Conservation (phyloP, 2,113 vertebrate species). For the Siniperca chuatsi region DNA sequence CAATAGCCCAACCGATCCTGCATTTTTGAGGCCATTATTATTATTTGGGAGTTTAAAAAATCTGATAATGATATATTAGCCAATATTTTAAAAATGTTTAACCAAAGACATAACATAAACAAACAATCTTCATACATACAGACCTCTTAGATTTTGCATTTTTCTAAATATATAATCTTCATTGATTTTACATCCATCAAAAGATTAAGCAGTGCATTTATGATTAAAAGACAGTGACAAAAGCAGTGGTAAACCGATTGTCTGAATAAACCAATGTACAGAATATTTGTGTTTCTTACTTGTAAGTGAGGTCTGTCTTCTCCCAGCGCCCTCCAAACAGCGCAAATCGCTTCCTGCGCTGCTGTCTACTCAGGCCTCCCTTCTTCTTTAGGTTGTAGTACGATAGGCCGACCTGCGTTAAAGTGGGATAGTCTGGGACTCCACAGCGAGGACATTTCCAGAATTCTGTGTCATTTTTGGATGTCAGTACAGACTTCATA, state of each 20-base stretch:
- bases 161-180: background rate
- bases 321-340: conserved; percentile 73
- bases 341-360: conserved; percentile 59
- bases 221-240: background rate
- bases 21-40: background rate
- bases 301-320: conserved; percentile 69
- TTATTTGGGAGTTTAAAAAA: too few relatives aligned
- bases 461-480: conserved; percentile 33
- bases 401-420: background rate
- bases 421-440: conserved; percentile 61
- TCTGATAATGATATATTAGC: too few relatives aligned
- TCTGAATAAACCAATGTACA: background rate
- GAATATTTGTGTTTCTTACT: conserved; percentile 45
- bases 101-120: too few relatives aligned
- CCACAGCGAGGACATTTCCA: conserved; percentile 70
- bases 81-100: too few relatives aligned
- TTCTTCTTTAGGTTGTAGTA: conserved; percentile 43
- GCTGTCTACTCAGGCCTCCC: conserved; percentile 18
- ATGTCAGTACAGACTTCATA: conserved; percentile 7
- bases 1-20: background rate
- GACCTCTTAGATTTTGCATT: too few relatives aligned
- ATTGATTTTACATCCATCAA: background rate
- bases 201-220: background rate
- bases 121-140: too few relatives aligned
- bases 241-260: background rate